Conservation (phyloP, 2,888 invertebrate species). For the Mactromeris polynyma region DNA sequence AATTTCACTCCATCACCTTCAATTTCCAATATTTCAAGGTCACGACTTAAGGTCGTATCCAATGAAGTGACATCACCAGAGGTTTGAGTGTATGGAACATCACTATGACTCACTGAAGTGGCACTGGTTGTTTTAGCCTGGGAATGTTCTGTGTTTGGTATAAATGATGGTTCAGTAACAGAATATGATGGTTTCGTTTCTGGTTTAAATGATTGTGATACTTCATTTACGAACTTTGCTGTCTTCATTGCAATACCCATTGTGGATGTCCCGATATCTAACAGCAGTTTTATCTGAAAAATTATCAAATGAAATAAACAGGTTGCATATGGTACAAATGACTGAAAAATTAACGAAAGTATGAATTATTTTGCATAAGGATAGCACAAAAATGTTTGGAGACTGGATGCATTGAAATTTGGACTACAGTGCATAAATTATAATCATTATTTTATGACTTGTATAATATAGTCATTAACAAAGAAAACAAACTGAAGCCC, state of each 20-base stretch:
- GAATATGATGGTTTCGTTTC: slow-evolving; percentile 39
- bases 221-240: slow-evolving; percentile 24
- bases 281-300: slow-evolving; percentile 65
- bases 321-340: no score
- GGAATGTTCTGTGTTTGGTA: background rate
- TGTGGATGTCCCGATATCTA: slow-evolving; percentile 25
- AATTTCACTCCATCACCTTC: slow-evolving; percentile 76
- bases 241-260: slow-evolving; percentile 41
- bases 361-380: no score
- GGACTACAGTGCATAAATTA: no score
- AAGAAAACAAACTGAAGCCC: no score
- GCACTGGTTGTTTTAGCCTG: slow-evolving; percentile 43
- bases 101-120: slow-evolving; percentile 63
- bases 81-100: slow-evolving; percentile 72
- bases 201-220: slow-evolving; percentile 51
- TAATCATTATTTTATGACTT: no score
- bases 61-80: slow-evolving; percentile 74
- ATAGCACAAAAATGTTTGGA: no score
- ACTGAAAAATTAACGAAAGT: no score
- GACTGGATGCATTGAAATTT: no score
- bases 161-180: slow-evolving; percentile 3
- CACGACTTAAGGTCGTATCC: slow-evolving; percentile 73
- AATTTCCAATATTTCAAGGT: slow-evolving; percentile 70
- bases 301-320: no score
- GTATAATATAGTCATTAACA: no score